Evolutionary conservation across 2,797 vertebrate genomes (phyloP).

Genomic region (Netta rufina): DNA sequence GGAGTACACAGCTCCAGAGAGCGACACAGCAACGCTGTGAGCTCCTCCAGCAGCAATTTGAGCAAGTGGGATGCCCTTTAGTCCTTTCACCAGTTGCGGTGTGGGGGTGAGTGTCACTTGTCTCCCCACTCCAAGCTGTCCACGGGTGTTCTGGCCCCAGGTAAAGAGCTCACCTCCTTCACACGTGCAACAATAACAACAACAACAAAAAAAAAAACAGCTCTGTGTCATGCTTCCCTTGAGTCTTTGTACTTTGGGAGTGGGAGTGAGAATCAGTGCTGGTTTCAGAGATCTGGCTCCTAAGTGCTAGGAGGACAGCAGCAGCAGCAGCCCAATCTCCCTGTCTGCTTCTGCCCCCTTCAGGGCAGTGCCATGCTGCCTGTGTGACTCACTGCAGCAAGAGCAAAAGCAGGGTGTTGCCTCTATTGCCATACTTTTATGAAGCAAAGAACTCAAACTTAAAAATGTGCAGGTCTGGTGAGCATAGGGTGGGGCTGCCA

Average conservation of each 20-base stretch:
- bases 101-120: fast-evolving
- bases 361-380: neutral
- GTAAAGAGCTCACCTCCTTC: conserved; percentile 76
- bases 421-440: neutral
- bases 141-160: conserved; percentile 70
- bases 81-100: conserved; percentile 49
- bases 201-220: neutral
- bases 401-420: neutral
- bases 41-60: conserved; percentile 76
- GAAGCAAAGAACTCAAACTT: neutral
- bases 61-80: conserved; percentile 67
- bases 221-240: neutral
- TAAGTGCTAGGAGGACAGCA: neutral
- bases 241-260: neutral
- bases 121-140: conserved; percentile 71
- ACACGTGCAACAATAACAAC: neutral
- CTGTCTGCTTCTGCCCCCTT: neutral
- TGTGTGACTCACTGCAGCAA: neutral
- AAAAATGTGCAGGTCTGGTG: neutral
- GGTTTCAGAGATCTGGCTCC: neutral
- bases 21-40: conserved; percentile 68
- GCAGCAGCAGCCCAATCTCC: neutral
- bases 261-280: neutral
- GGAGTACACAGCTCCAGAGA: conserved; percentile 74
- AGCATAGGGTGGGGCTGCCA: neutral